Evolutionary conservation across 2,888 invertebrate species (phyloP).

Genomic region (Plagiodera versicolora): DNA sequence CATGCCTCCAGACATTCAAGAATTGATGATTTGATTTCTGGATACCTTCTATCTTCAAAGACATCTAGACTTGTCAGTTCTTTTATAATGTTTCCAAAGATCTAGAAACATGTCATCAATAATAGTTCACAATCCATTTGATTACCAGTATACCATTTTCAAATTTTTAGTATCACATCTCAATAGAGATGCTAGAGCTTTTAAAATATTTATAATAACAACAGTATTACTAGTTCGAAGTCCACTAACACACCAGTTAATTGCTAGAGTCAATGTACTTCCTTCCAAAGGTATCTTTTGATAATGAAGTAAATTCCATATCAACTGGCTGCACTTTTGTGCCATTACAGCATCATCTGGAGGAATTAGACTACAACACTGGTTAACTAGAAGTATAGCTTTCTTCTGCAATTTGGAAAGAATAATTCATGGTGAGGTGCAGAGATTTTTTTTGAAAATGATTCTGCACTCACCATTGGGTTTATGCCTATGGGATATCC

Average conservation of each 20-base stretch:
- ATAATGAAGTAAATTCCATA: slow-evolving; percentile 59
- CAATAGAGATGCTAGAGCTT: slow-evolving; percentile 51
- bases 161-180: slow-evolving; percentile 38
- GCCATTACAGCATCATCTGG: slow-evolving; percentile 60
- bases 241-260: slow-evolving; percentile 52
- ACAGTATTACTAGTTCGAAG: slow-evolving; percentile 44
- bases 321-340: slow-evolving; percentile 62
- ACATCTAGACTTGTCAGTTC: slow-evolving; percentile 23
- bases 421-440: no score
- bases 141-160: neutral
- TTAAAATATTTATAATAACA: slow-evolving; percentile 47
- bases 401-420: slow-evolving; percentile 55
- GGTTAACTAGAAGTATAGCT: slow-evolving; percentile 50
- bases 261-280: slow-evolving; percentile 44
- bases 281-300: slow-evolving; percentile 57
- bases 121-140: neutral
- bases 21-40: slow-evolving; percentile 39
- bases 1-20: slow-evolving; percentile 50
- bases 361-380: slow-evolving; percentile 49
- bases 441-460: no score
- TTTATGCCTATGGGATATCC: slow-evolving; percentile 50
- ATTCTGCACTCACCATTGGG: slow-evolving; percentile 47
- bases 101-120: slow-evolving; percentile 31
- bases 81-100: slow-evolving; percentile 33
- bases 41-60: slow-evolving; percentile 11